Percentiles rank a stretch among this genome's conserved stretches.
Evolutionary conservation across 1,140 invertebrate species (phyloP).

Genomic region (Probaryconus sp.): DNA sequence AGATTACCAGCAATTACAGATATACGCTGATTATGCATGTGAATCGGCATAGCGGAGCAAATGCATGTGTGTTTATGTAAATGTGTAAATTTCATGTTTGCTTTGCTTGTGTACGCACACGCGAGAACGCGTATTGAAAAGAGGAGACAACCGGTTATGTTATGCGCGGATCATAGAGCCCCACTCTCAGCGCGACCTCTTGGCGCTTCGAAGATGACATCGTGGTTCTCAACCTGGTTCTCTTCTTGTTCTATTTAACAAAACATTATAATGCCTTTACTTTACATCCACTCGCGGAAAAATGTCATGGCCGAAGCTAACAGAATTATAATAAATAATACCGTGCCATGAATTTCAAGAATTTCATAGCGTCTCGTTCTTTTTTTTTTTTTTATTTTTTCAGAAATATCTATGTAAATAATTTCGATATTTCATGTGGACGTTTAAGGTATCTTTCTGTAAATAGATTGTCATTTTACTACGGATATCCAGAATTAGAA

Average conservation of each 20-base stretch:
- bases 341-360: no score
- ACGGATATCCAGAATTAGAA: no score
- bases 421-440: no score
- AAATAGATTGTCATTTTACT: no score
- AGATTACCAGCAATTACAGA: slow-evolving; percentile 66
- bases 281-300: background rate
- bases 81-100: slow-evolving; percentile 61
- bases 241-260: background rate
- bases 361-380: slow-evolving; percentile 8
- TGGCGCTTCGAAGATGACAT: slow-evolving; percentile 71
- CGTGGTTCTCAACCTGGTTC: slow-evolving; percentile 71
- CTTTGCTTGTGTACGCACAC: slow-evolving; percentile 62
- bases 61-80: slow-evolving; percentile 59
- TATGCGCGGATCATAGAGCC: slow-evolving; percentile 74
- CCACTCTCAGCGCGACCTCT: slow-evolving; percentile 72
- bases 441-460: no score
- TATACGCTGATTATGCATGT: slow-evolving; percentile 67
- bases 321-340: no score
- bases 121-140: slow-evolving; percentile 69
- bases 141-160: slow-evolving; percentile 75
- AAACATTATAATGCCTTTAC: no score
- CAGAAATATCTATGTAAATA: no score
- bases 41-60: slow-evolving; percentile 60
- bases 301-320: no score
- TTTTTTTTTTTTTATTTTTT: no score